Conservation (phyloP, 2,113 vertebrate species). For the Myotis yumanensis region DNA sequence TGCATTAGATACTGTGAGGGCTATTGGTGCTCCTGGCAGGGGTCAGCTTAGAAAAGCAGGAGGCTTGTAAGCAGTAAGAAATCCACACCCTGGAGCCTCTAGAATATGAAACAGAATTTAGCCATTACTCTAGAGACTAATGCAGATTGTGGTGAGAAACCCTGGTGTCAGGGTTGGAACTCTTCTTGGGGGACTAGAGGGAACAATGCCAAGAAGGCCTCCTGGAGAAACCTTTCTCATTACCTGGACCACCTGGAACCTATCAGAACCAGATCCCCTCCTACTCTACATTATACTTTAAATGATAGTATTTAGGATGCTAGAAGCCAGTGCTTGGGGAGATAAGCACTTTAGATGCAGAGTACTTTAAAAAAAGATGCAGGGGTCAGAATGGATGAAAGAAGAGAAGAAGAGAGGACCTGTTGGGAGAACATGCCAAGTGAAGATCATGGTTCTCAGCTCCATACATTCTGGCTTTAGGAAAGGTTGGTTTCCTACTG, state of each 20-base stretch:
- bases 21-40: conserved; percentile 26
- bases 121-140: conserved; percentile 69
- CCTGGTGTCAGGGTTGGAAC: conserved; percentile 68
- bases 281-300: not conserved
- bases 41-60: conserved; percentile 45
- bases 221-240: conserved; percentile 71
- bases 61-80: conserved; percentile 64
- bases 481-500: conserved; percentile 49
- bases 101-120: conserved; percentile 68
- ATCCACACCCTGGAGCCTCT: conserved; percentile 71
- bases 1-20: conserved; percentile 49
- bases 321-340: conserved; percentile 33
- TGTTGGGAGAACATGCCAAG: not conserved
- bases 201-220: conserved; percentile 52
- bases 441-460: not conserved
- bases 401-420: not conserved
- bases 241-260: not conserved
- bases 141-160: conserved; percentile 75
- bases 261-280: conserved; percentile 50
- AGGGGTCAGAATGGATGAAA: not conserved
- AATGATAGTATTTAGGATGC: not conserved
- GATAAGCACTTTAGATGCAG: conserved; percentile 16
- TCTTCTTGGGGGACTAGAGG: conserved; percentile 55
- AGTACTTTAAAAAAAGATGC: not conserved
- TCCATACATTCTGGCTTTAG: conserved; percentile 16